Base-by-base conservation (phyloP, 2,797 vertebrate species). In the Perodicticus potto region DNA sequence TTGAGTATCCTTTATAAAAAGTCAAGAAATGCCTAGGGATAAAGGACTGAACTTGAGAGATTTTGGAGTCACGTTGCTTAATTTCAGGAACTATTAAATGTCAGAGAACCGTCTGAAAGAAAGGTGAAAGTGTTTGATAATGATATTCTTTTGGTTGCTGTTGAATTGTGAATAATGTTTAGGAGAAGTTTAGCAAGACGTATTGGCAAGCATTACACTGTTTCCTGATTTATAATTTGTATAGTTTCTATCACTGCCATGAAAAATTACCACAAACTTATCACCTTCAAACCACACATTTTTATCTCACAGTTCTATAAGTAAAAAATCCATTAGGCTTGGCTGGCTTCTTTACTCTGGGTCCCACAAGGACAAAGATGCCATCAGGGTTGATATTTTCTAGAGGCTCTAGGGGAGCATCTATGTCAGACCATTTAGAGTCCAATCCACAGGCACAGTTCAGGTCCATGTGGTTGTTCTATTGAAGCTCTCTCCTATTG, bases 1-100 rank as follows among this genome's bases (percentile, higher is more conserved):
- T 72, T 83, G 45, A 45, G 7, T 96, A 82, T 74, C 94, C 91
- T 97, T 97, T 97, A 93, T 95, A 93, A 97, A 97, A 97, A 96
- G 93, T 96, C 89, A 87, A 96, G 53, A 85, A 25, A 86, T 96
- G 89, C 32, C 63, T 37, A 93, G 93, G 89, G 95, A 88, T 83
- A 92, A 86, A 74, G 1, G 57, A 92, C 59, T 84, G 83, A 82
- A 84, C 89, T 95, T 91, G 49, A 89, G 61, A 86, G 91, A 95
- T 13, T 73, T 90, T 69, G 59, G 40, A 93, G 6, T 74, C 57
- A 29, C 65, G 25, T 69, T 90, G 65, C 40, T 94, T 96, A 88
- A 89, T 65, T 93, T 80, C 87, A 96, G 61, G 89, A 49, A 90
- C 25, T 72, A 83, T 67, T 73, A 95, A 95, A 91, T 86, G 67